Evolutionary conservation across 2,888 invertebrate species (phyloP).

Genomic region (Sericinus montela): DNA sequence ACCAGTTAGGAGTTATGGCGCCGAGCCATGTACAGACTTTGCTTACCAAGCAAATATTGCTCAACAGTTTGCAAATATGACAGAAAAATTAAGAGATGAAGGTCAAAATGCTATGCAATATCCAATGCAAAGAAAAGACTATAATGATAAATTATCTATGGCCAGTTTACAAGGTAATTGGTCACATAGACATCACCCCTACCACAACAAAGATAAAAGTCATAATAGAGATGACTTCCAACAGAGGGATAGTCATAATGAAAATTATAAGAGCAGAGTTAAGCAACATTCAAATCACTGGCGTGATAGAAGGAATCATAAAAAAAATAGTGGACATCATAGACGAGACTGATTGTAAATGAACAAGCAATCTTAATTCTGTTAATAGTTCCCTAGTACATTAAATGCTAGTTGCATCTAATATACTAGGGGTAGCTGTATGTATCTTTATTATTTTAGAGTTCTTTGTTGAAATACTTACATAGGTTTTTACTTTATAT

Average conservation of each 20-base stretch:
- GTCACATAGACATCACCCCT: conserved; percentile 68
- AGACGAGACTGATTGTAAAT: conserved; percentile 30
- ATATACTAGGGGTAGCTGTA: no score
- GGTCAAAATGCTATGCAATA: conserved; percentile 33
- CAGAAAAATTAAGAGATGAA: conserved; percentile 48
- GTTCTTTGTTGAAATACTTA: no score
- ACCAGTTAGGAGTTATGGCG: conserved; percentile 56
- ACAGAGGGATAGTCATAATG: conserved; percentile 27
- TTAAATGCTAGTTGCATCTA: no score
- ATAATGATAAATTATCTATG: conserved; percentile 49
- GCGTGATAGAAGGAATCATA: conserved; percentile 51
- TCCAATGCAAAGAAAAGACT: conserved; percentile 36
- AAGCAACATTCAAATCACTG: conserved; percentile 32
- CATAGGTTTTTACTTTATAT: no score
- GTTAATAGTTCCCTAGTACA: no score
- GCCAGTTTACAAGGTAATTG: conserved; percentile 74
- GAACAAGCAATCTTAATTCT: no score
- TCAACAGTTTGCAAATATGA: conserved; percentile 62
- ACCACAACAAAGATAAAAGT: conserved; percentile 46
- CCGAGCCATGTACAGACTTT: conserved; percentile 49
- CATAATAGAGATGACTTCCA: conserved; percentile 37
- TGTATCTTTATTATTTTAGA: background rate
- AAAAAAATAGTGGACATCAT: conserved; percentile 43
- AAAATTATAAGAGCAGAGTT: conserved; percentile 34
- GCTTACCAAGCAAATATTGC: conserved; percentile 40